Base-by-base conservation (phyloP, 2,113 vertebrate species). In the Pleuronectes platessa region DNA sequence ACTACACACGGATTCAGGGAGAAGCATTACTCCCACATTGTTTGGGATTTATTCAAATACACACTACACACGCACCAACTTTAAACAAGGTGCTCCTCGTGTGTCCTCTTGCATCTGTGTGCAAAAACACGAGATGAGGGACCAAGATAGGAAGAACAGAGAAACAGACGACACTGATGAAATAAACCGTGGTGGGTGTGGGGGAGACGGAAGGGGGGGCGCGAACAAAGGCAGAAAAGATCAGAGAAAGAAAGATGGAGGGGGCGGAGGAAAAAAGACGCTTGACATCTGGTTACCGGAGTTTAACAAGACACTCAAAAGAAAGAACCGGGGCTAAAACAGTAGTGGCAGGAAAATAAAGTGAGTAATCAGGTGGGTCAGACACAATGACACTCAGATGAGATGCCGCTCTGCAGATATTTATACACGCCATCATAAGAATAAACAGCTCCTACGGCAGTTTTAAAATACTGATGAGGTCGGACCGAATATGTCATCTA, bases 231-330 rank as follows among this genome's bases (percentile, higher is more conserved):
- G 79, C 71, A 68, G 67, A 20, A 23, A 47, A 78, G 70, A 88
- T 81, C 71, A 85, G 77, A 90, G 79, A 68, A 80, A 59, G 80
- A 62, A 45, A 58, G 61, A 77, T 61, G 40, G 66, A 74, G 66
- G 68, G 79, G 56, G 78, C 6, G n/a, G 70, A 75, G 81, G 61
- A 68, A 54, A 70, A 54, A 71, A 58, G 59, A 79, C 31, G 54
- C 76, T 74, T 61, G 74, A 76, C 82, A 86, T 84, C 78, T 88
- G 89, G 81, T 86, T 89, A 67, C 51, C 47, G 58, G 61, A 82
- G 81, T 84, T 88, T 90, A 87, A 90, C 82, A 85, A 91, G 86
- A 79, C 68, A 59, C 83, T 86, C 76, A 81, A 61, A 51, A 86
- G 68, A 71, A 47, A 78, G 72, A 81, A 68, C 78, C 61, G 62